Conservation (phyloP, 2,888 invertebrate genomes). For the Brachylomia viminalis region DNA sequence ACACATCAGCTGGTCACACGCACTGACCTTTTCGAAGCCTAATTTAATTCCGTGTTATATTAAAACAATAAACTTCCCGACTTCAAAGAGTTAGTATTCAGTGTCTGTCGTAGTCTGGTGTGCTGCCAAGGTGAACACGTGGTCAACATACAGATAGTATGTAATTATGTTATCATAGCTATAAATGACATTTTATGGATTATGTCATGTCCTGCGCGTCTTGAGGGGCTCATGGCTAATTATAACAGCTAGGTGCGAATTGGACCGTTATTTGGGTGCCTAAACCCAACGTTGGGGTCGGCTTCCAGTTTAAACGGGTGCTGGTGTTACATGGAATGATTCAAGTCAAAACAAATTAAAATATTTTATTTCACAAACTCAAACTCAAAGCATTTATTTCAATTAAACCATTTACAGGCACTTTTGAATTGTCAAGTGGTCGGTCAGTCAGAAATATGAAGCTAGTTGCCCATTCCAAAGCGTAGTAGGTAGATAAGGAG, state of each 20-base stretch:
- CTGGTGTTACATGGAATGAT: background rate
- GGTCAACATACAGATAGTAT: constrained; percentile 32
- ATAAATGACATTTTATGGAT: constrained; percentile 19
- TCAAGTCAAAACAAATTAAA: background rate
- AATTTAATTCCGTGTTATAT: constrained; percentile 34
- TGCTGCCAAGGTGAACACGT: constrained; percentile 51
- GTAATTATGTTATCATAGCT: constrained; percentile 36
- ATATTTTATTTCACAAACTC: background rate
- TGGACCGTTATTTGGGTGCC: too few relatives aligned
- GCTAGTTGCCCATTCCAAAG: too few relatives aligned
- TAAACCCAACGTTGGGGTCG: background rate
- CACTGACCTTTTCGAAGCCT: constrained; percentile 29
- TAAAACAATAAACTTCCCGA: constrained; percentile 46
- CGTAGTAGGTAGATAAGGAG: too few relatives aligned
- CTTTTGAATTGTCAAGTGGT: too few relatives aligned
- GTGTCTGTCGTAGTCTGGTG: constrained; percentile 22
- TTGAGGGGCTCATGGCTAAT: background rate
- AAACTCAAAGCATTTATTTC: too few relatives aligned
- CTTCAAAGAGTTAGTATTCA: constrained; percentile 48
- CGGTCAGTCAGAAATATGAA: too few relatives aligned
- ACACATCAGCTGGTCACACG: background rate
- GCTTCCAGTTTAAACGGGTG: background rate
- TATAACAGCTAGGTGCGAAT: background rate
- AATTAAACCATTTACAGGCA: too few relatives aligned
- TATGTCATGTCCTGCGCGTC: constrained; percentile 30